Evolutionary conservation across 2,888 invertebrate genomes (phyloP).

Genomic region (Harpalus rubripes): DNA sequence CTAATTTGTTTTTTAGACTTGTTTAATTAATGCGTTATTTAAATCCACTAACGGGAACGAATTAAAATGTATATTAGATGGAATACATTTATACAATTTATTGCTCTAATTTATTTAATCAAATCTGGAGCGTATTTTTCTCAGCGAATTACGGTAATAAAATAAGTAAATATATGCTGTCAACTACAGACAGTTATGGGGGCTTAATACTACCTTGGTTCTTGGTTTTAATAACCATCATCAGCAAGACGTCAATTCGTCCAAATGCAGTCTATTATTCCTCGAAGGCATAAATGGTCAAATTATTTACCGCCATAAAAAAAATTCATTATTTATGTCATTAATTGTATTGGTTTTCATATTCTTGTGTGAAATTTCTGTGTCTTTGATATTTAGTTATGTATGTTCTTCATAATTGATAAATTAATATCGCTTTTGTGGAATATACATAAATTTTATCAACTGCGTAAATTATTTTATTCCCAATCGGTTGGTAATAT

Average conservation of each 20-base stretch:
- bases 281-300: too few species aligned
- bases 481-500: too few species aligned
- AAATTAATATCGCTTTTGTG: too few species aligned
- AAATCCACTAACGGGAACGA: constrained; percentile 47
- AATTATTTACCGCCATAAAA: too few species aligned
- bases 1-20: constrained; percentile 46
- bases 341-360: too few species aligned
- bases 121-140: constrained; percentile 10
- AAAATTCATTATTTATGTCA: too few species aligned
- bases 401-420: too few species aligned
- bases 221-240: background rate
- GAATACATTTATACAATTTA: constrained; percentile 41
- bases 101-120: constrained; percentile 31
- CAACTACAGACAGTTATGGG: background rate
- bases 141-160: background rate
- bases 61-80: constrained; percentile 50
- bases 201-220: background rate
- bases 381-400: too few species aligned
- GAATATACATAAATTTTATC: too few species aligned
- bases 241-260: background rate
- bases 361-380: too few species aligned
- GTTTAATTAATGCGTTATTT: constrained; percentile 50
- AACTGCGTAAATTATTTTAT: too few species aligned
- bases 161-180: background rate
- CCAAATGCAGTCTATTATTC: too few species aligned